Evolutionary conservation across 92 coral and sea anemone species (phyloP), one percentile per base, ranked within the genome.

Genomic region (Siderastrea siderea): DNA sequence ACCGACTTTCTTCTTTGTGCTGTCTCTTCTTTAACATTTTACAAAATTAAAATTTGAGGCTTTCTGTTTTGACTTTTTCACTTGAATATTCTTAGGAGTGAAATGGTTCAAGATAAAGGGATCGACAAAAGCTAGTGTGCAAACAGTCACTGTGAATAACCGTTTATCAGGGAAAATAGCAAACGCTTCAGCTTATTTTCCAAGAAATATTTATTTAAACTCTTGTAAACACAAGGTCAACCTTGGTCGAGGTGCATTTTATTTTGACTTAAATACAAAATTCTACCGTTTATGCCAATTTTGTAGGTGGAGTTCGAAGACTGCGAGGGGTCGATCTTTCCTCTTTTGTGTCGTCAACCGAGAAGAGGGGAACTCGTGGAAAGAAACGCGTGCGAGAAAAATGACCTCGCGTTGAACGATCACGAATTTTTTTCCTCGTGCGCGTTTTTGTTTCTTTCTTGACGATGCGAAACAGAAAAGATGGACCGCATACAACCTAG

Each of bases 201-300:
- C 77, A 81, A 50, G 55, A 45, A 16, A 81, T 81, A 81, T 81
- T 79, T 81, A 81, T 81, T 81, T 81, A 68, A 9, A 61, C 77
- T 81, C 61, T 81, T 81, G 77, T 69, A 81, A 81, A 81, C 86
- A n/a, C 77, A 68, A 45, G 77, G 43, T 46, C 86, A 44, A 67
- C 86, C 83, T 65, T 50, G 45, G 14, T 47, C 68, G 11, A 57
- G 86, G 77, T 46, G 68, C 44, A 68, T 57, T 44, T 54, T 81
- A 81, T 81, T 81, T 81, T 81, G 68, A 68, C 84, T 68, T 68
- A 80, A 80, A 64, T 6, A 12, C 5, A n/a, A 48, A n/a, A 47
- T 47, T 47, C 6, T 17, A 15, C 71, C 6, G 47, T 80, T 49
- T 63, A 16, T n/a, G 71, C 55, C 19, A 47, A 62, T 47, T 80